Conservation (phyloP, 2,888 invertebrate species). For the Creontiades dilutus region DNA sequence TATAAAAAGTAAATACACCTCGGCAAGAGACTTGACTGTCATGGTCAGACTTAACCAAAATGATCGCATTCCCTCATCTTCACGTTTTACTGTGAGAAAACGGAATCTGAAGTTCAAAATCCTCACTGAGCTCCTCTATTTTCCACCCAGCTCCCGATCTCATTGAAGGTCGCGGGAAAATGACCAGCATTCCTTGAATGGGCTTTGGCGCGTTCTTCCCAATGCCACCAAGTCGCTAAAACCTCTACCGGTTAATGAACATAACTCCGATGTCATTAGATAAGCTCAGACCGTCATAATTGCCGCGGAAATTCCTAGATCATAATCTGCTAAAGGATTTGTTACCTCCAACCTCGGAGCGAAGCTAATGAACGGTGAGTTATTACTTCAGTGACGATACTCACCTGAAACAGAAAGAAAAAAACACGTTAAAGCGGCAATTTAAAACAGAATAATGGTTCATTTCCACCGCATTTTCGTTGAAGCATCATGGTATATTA, state of each 20-base stretch:
- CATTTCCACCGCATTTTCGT: no score
- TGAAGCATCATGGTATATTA: no score
- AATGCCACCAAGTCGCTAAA: constrained; percentile 24
- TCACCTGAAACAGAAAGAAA: constrained; percentile 47
- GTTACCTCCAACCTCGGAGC: constrained; percentile 20
- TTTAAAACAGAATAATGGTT: neutral
- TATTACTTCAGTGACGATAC: neutral
- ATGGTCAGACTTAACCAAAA: no score
- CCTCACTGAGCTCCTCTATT: no score
- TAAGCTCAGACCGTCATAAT: constrained; percentile 10
- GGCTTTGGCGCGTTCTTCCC: neutral
- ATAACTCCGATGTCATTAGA: neutral
- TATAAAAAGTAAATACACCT: no score
- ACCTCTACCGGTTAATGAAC: neutral
- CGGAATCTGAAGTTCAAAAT: no score
- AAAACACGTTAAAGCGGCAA: neutral
- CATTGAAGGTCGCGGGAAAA: neutral
- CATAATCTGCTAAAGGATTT: constrained; percentile 37
- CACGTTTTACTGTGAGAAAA: no score
- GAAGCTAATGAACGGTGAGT: neutral
- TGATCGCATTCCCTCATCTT: no score
- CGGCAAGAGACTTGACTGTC: no score
- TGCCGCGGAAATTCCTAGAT: constrained; percentile 45
- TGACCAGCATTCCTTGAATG: neutral
- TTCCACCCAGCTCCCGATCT: no score